Evolutionary conservation across 1,140 invertebrate genomes (phyloP).

Genomic region (Bombyx mori): DNA sequence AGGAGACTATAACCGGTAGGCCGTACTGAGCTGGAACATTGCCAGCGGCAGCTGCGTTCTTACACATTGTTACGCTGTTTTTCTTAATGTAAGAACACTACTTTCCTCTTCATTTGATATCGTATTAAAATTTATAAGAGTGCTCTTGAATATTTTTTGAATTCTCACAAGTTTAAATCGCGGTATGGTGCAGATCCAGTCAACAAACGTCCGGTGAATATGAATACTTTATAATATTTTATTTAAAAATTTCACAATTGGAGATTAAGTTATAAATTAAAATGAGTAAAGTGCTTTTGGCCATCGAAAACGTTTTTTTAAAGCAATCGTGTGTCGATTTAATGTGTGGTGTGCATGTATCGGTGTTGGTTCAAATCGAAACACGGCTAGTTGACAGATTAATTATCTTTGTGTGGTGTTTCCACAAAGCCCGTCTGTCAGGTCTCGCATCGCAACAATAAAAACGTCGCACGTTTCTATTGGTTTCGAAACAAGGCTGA

Average conservation of each 20-base stretch:
- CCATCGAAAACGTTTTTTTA: too few relatives aligned
- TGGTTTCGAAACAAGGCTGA: background rate
- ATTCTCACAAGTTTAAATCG: too few relatives aligned
- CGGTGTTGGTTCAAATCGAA: constrained; percentile 1
- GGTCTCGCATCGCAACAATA: background rate
- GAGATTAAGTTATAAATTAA: too few relatives aligned
- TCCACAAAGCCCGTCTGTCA: constrained; percentile 3
- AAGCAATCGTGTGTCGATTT: too few relatives aligned
- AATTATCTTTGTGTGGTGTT: constrained; percentile 14
- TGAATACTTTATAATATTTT: too few relatives aligned
- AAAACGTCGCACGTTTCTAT: constrained; percentile 6
- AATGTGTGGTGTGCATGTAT: too few relatives aligned
- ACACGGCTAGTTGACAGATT: constrained; percentile 16
- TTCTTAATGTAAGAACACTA: constrained; percentile 15
- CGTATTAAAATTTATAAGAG: constrained; percentile 11
- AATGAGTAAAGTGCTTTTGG: too few relatives aligned
- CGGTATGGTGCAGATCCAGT: too few relatives aligned
- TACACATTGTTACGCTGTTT: constrained; percentile 24
- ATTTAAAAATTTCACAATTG: too few relatives aligned
- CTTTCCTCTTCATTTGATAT: constrained; percentile 13
- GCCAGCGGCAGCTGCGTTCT: constrained; percentile 22
- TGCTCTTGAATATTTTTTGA: too few relatives aligned
- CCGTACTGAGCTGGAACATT: constrained; percentile 14
- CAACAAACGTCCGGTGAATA: too few relatives aligned
- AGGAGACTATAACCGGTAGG: constrained; percentile 12